Base-by-base conservation (phyloP, 1,140 invertebrate genomes). In the Drosophila leontia region DNA sequence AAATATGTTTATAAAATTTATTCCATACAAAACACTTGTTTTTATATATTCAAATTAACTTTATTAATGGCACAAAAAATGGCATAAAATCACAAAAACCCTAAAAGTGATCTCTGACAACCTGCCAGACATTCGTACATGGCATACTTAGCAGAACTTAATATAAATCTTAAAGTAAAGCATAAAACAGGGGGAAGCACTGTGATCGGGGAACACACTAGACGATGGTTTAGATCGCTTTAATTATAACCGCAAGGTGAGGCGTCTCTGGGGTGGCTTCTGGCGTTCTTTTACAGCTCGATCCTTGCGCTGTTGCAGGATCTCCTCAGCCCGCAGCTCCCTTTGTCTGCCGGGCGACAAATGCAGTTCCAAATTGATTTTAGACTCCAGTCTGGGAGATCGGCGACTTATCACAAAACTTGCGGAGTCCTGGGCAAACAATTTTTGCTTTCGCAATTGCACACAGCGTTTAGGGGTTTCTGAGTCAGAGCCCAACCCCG, bases 161-260 rank as follows among this genome's bases (percentile, higher is more conserved):
- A 55, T 47, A 17, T 41, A 45, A 55, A 50, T 48, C 37, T 64
- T 64, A 70, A 57, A 65, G 15, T 87, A 76, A 68, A 76, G 82
- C 62, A 82, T 82, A 86, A 57, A 63, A 45, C 57, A 55, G 48
- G 83, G 83, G 83, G 83, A 88, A 87, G 83, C 84, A 75, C 79
- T 79, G 48, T 9, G 39, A 63, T 51, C 26, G 29, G 11, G 8
- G 7, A 62, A 61, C 61, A 44, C 32, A 35, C 19, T 42, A 26
- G 42, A n/a, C 29, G 29, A 19, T 55, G 15, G 48, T 9, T 63
- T 34, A 3, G 59, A 48, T 45, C 12, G 41, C 9, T 9, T 7
- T 9, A 6, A 9, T 61, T 41, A 87, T 62, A 88, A 69, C 39
- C 83, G n/a, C 12, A 88, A 45, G 12, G 68, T 64, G 0, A 77